phyloP scores from a whole-genome alignment of 1,140 invertebrate genomes.

The Mya arenaria region DNA sequence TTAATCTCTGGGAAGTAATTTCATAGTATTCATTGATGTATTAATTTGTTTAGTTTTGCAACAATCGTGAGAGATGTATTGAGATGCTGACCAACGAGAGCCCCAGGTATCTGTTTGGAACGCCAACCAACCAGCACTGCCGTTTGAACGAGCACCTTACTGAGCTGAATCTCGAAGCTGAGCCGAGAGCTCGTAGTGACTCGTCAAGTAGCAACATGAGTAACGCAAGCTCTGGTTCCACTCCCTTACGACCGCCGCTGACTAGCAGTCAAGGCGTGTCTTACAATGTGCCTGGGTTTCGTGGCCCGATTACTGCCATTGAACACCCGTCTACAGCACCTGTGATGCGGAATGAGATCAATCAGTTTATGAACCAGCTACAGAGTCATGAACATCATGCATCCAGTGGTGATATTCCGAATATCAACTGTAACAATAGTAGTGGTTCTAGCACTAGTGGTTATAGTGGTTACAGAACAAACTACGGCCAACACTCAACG shows the following conservation, averaged over 20 bases:
- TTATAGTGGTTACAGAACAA: conserved; percentile 14
- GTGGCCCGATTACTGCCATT: conserved; percentile 33
- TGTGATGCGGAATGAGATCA: conserved; percentile 36
- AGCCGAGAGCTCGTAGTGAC: conserved; percentile 41
- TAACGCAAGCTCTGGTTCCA: conserved; percentile 45
- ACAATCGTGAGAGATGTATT: conserved; percentile 48
- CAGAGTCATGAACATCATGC: conserved; percentile 15
- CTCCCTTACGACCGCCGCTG: conserved; percentile 25
- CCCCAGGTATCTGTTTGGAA: conserved; percentile 49
- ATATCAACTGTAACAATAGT: conserved; percentile 52
- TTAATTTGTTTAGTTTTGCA: conserved; percentile 49
- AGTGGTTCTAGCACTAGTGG: conserved; percentile 2
- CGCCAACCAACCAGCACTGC: conserved; percentile 3
- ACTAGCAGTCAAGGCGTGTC: conserved; percentile 34
- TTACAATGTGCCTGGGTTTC: conserved; percentile 45
- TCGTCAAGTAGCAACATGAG: conserved; percentile 48
- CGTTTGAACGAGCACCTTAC: conserved; percentile 16
- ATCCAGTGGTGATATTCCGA: conserved; percentile 40
- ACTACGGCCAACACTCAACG: conserved; percentile 41
- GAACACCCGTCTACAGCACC: conserved; percentile 38
- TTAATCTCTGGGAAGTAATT: too few species aligned
- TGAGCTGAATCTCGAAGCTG: conserved; percentile 20
- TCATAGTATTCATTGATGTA: too few species aligned
- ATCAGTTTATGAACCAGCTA: conserved; percentile 42
- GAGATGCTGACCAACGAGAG: conserved; percentile 51